Evolutionary conservation across 2,888 invertebrate genomes (phyloP).

Genomic region (Cordylochernes scorpioides): DNA sequence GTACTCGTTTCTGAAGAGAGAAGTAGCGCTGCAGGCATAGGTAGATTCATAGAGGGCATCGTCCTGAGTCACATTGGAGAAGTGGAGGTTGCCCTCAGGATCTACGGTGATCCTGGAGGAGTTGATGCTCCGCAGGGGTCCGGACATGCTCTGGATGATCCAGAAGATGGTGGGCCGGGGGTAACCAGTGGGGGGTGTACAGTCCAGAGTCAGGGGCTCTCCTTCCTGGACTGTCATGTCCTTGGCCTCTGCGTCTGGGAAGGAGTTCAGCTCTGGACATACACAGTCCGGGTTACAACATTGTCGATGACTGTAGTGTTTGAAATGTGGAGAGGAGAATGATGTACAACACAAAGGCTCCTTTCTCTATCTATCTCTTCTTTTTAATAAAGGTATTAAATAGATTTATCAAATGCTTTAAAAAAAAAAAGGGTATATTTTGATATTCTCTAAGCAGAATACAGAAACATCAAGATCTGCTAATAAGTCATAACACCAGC

Average conservation of each 20-base stretch:
- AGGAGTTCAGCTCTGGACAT: constrained; percentile 25
- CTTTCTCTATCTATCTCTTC: no score
- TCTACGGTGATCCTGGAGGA: constrained; percentile 73
- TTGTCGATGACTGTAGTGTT: no score
- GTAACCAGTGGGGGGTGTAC: constrained; percentile 80
- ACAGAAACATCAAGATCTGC: no score
- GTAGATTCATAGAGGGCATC: constrained; percentile 57
- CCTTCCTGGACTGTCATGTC: constrained; percentile 47
- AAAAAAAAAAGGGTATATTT: no score
- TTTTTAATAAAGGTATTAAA: no score
- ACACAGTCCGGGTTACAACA: no score
- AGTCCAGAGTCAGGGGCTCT: constrained; percentile 55
- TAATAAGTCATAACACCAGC: no score
- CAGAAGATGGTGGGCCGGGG: constrained; percentile 84
- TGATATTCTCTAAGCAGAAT: no score
- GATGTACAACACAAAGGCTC: no score
- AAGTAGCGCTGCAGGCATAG: constrained; percentile 81
- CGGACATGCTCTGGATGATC: constrained; percentile 37
- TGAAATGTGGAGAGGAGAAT: no score
- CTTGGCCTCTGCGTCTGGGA: constrained; percentile 29
- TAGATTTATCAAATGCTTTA: no score
- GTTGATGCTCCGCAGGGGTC: constrained; percentile 9
- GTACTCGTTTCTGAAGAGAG: constrained; percentile 59
- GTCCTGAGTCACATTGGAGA: constrained; percentile 61
- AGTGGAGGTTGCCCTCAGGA: constrained; percentile 82